A percentile compares a stretch with the other conserved stretches of the same genome.
Evolutionary conservation across 2,113 vertebrate species (phyloP).

Genomic region (Noctilio leporinus): DNA sequence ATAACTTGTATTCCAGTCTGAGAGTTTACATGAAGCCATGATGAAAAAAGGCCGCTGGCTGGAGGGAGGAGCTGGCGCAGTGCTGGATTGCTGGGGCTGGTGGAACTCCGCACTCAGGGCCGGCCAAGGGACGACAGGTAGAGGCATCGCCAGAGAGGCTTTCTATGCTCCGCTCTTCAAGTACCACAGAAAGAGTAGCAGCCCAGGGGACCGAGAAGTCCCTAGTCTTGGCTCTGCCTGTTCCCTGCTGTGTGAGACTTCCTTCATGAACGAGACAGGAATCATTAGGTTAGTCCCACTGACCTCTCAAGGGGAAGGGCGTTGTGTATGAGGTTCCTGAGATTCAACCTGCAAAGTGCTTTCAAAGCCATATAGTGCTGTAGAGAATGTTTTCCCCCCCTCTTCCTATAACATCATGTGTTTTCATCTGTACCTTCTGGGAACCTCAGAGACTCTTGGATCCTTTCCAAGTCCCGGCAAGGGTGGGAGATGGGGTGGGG

Average conservation of each 20-base stretch:
- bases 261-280: background rate
- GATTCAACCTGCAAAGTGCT: background rate
- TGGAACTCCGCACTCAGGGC: background rate
- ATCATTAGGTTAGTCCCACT: background rate
- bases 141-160: background rate
- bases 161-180: no score
- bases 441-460: no score
- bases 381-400: background rate
- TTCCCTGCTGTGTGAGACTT: background rate
- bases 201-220: no score
- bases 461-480: background rate
- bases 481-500: background rate
- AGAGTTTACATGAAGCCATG: background rate
- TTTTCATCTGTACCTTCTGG: background rate
- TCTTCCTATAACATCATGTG: background rate
- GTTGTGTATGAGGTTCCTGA: background rate
- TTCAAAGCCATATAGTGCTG: background rate
- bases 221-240: background rate
- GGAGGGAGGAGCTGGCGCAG: rapidly evolving
- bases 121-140: background rate
- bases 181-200: rapidly evolving
- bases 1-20: background rate
- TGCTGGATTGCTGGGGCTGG: background rate
- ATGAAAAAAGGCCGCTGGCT: no score
- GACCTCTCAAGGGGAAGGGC: no score